phyloP scores from a whole-genome alignment of 1,140 invertebrate genomes.

The Aphelenchoides avenae region DNA sequence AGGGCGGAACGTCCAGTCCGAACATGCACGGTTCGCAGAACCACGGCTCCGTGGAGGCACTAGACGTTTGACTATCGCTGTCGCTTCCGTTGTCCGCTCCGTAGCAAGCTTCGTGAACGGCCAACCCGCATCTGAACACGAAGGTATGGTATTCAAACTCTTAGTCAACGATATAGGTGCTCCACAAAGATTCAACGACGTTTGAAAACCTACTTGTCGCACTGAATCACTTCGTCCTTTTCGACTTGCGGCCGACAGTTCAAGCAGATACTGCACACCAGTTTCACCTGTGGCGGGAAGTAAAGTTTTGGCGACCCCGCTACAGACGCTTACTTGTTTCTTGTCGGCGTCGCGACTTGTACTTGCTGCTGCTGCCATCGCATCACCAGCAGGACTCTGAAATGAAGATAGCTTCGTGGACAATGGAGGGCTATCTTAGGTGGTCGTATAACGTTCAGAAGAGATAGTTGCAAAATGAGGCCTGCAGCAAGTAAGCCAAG shows the following conservation, averaged over 20 bases:
- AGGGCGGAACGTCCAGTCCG: constrained; percentile 59
- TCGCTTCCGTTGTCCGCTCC: constrained; percentile 24
- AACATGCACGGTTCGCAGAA: constrained; percentile 64
- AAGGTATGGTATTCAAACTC: constrained; percentile 2
- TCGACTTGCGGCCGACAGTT: constrained; percentile 16
- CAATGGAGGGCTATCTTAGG: no score
- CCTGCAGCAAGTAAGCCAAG: not conserved
- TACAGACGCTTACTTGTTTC: not conserved
- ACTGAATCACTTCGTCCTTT: constrained; percentile 32
- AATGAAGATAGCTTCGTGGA: no score
- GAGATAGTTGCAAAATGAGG: no score
- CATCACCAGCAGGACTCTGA: no score
- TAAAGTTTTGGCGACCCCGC: not conserved
- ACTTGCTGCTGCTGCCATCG: not conserved
- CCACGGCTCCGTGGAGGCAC: constrained; percentile 51
- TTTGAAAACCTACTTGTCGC: constrained; percentile 33
- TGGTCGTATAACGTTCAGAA: no score
- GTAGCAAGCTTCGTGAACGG: constrained; percentile 39
- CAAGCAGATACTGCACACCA: constrained; percentile 31
- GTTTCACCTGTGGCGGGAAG: constrained; percentile 4
- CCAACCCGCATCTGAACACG: constrained; percentile 25
- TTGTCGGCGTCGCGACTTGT: not conserved
- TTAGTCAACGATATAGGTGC: constrained; percentile 8
- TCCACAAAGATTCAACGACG: constrained; percentile 10
- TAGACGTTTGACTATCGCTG: constrained; percentile 28